phyloP scores from a whole-genome alignment of 2,797 vertebrate genomes.

The Hephaestus fuliginosus region DNA sequence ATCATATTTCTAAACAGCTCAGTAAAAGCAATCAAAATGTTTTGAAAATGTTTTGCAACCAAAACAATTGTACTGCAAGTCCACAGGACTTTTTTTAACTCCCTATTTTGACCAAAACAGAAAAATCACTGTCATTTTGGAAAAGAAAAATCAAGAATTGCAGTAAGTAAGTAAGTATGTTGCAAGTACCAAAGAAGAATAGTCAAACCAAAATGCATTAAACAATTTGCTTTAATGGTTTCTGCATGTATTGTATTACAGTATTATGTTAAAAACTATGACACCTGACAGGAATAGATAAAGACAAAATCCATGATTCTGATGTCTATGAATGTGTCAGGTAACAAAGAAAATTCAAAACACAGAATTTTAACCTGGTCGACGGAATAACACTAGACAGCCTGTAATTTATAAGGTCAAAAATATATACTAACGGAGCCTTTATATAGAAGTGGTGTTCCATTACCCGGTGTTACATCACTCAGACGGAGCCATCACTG shows the following conservation, averaged over 20 bases:
- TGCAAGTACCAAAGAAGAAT: not conserved
- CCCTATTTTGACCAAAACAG: not conserved
- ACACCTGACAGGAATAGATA: not conserved
- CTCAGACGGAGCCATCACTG: constrained; percentile 4
- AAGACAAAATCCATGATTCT: not conserved
- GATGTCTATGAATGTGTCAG: not conserved
- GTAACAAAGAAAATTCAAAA: not conserved
- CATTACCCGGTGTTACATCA: constrained; percentile 49
- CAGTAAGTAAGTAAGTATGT: not conserved
- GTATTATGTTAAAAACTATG: not conserved
- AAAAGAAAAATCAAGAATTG: not conserved
- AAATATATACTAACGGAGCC: constrained; percentile 1
- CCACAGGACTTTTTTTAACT: not conserved
- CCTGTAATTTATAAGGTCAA: constrained; percentile 2
- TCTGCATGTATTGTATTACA: not conserved
- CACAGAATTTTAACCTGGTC: not conserved
- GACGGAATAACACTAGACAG: not conserved
- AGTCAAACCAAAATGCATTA: not conserved
- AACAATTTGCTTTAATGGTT: not conserved
- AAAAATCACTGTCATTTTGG: not conserved
- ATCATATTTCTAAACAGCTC: not conserved
- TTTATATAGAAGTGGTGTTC: constrained; percentile 7
- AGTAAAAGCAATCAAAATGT: not conserved
- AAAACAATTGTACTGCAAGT: not conserved
- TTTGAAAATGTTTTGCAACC: not conserved